A percentile compares a stretch with the other conserved stretches of the same genome.
Evolutionary conservation across 2,888 invertebrate genomes (phyloP).

Genomic region (Monopis laevigella): DNA sequence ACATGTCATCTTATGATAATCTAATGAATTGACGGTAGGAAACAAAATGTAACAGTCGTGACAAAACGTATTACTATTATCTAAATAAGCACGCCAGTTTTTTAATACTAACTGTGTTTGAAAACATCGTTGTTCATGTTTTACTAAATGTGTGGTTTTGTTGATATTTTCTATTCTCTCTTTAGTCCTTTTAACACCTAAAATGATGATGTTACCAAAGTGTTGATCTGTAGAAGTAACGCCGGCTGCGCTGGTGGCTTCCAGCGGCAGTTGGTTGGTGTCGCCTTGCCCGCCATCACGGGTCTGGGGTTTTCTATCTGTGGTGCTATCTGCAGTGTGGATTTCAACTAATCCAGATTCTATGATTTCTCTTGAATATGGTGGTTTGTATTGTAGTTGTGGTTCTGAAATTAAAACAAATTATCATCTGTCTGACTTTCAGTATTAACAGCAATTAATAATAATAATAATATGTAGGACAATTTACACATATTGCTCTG

Average conservation of each 20-base stretch:
- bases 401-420: no score
- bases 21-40: slow-evolving; percentile 31
- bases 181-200: background rate
- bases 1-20: slow-evolving; percentile 32
- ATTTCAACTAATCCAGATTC: slow-evolving; percentile 5
- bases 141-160: no score
- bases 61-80: slow-evolving; percentile 28
- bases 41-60: slow-evolving; percentile 30
- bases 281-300: no score
- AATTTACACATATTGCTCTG: no score
- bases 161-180: no score
- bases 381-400: background rate
- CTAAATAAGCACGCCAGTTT: slow-evolving; percentile 27
- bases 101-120: slow-evolving; percentile 21
- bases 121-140: background rate
- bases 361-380: background rate
- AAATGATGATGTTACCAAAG: background rate
- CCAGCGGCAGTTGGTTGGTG: no score
- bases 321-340: slow-evolving; percentile 9
- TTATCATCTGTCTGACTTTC: no score
- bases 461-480: no score
- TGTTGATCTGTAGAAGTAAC: no score
- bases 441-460: no score
- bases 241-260: background rate
- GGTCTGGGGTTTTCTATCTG: background rate